Evolutionary conservation across 2,797 vertebrate species (phyloP), one percentile per base, ranked within the genome.

Genomic region (Triplophysa bombifrons): DNA sequence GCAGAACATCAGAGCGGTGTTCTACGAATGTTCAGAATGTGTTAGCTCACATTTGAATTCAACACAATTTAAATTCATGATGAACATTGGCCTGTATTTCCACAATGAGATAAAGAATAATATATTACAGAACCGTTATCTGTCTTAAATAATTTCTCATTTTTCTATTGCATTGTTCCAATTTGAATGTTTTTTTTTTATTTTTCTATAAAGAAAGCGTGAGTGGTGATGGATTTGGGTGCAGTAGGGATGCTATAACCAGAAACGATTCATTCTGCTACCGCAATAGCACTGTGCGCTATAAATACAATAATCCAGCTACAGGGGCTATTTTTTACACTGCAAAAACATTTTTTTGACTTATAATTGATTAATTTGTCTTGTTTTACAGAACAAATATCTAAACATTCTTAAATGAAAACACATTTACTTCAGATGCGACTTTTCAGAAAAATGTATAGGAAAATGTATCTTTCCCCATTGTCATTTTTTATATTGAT

Each of bases 1-100:
- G 71, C 55, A 66, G 34, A 82, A 78, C 80, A 74, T 74, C 20
- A 77, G 61, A 50, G 30, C 17, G 25, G 67, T 77, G 81, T 66
- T 69, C 46, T 68, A 55, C 61, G 44, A 80, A 78, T 68, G 71
- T 82, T 75, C 72, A 81, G 56, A 73, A 56, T 76, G 56, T 70
- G 75, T 63, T 63, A 25, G 55, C 38, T 72, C 56, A 61, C 53
- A 66, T 65, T 80, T 61, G 66, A 73, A 80, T 80, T 83, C 22
- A 41, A 30, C 74, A 60, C 48, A 34, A 74, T 74, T 83, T 72
- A 71, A 78, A 79, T 70, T 71, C 11, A 58, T 64, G 50, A 82
- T 69, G 61, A 41, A 60, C 55, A n/a, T 27, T 77, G 44, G 66
- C 56, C 69, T 75, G 60, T 65, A 65, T 56, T 51, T 67, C 68